These are phyloP conservation scores for Notodonta ziczac DNA, from an alignment of 2,888 invertebrate species.

Conservation along the genomic window DNA sequence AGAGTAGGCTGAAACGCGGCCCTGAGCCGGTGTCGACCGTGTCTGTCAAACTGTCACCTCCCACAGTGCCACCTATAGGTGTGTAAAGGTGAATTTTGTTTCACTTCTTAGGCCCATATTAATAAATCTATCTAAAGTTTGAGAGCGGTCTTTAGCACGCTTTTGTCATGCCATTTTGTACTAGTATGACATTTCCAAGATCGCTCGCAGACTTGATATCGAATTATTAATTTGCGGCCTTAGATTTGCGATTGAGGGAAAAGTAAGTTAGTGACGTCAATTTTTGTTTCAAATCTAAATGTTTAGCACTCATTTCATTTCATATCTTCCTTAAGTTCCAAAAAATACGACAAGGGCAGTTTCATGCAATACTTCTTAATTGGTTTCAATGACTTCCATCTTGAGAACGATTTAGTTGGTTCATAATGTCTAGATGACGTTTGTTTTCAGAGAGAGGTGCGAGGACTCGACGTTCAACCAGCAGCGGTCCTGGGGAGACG, in stretches of 20 bases:
- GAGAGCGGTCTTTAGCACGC: no score
- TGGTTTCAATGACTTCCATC: not conserved
- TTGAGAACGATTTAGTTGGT: not conserved
- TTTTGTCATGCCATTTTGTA: no score
- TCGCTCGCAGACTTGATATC: no score
- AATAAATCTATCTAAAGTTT: no score
- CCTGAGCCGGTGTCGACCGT: slow-evolving; percentile 30
- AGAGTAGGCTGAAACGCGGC: slow-evolving; percentile 37
- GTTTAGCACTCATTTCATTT: no score
- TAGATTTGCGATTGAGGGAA: no score
- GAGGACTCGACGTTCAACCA: slow-evolving; percentile 44
- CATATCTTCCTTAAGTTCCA: no score
- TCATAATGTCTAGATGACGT: not conserved
- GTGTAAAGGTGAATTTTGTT: slow-evolving; percentile 76
- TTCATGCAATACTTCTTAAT: not conserved
- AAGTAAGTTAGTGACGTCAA: not conserved
- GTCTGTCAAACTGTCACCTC: slow-evolving; percentile 38
- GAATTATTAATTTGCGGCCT: no score
- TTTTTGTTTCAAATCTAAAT: not conserved
- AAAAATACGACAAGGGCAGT: no score
- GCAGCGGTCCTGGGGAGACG: slow-evolving; percentile 46
- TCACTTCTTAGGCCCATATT: slow-evolving; percentile 11
- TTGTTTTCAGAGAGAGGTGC: slow-evolving; percentile 37
- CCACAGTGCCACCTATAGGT: slow-evolving; percentile 61
- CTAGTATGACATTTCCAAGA: no score